Evolutionary conservation across 2,113 vertebrate genomes (phyloP), one percentile per base, ranked within the genome.

Genomic region (Eonycteris spelaea): DNA sequence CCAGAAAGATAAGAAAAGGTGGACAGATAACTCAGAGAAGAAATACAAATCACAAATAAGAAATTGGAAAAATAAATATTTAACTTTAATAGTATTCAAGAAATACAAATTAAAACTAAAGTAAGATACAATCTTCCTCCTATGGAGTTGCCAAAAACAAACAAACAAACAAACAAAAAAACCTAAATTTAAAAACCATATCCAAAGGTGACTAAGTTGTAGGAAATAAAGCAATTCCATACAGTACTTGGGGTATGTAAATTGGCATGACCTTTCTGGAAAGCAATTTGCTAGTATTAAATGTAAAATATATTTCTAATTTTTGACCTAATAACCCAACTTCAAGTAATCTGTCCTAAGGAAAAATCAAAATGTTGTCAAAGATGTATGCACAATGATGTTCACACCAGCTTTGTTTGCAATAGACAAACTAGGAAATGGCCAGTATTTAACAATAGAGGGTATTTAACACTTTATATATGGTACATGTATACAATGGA

Each of bases 401-500:
- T 55, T 86, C 13, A 9, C 68, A 33, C 16, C 10, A 5, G 79
- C 55, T 89, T 92, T 78, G 67, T 86, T 33, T 51, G 38, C 12
- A 18, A 67, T 33, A 48, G 45, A 75, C 75, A 94, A 95, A 74
- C 78, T 45, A 84, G 92, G 88, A 92, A 84, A 51, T 5, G 33
- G 91, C 74, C 93, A 89, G 30, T 18, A n/a, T 13, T 24, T 67
- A 83, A 96, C 92, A 93, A 83, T 78, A 90, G 68, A 55, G 57
- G 43, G 14, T 70, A 85, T 92, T 96, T 94, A 91, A 79, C 71
- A 45, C 53, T 78, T 77, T 94, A 84, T 55, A 95, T 90, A 92
- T 59, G 83, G 85, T 26, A 77, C 68, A 53, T n/a, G 40, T 38
- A 82, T 67, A 82, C 74, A 94, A 63, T 82, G 85, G 73, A 70